These are phyloP conservation scores for Acanthosepion pharaonis DNA, from an alignment of 2,888 invertebrate species.

Conservation along the genomic window DNA sequence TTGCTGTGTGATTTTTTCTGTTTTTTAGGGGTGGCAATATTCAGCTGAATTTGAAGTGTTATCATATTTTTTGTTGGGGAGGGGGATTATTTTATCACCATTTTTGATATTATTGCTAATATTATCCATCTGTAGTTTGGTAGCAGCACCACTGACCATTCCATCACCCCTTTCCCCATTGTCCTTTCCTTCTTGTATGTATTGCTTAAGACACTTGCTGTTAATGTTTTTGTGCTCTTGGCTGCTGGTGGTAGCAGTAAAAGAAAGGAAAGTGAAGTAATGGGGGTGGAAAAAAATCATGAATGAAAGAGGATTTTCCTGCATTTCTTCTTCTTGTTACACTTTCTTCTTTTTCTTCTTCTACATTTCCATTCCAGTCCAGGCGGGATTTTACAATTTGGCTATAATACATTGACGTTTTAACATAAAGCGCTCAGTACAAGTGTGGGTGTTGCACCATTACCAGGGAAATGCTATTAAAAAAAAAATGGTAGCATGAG, in stretches of 20 bases:
- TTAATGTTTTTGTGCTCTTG: background rate
- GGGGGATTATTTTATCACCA: too few species aligned
- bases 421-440: background rate
- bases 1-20: too few species aligned
- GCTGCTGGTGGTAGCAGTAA: too few species aligned
- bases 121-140: background rate
- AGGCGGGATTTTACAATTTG: background rate
- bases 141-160: conserved; percentile 15
- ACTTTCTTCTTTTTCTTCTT: background rate
- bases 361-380: background rate
- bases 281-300: background rate
- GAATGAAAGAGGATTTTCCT: background rate
- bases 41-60: too few species aligned
- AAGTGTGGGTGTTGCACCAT: background rate
- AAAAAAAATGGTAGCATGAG: background rate
- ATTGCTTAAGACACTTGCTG: background rate
- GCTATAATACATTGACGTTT: background rate
- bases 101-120: background rate
- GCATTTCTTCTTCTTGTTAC: background rate
- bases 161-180: background rate
- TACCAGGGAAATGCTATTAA: background rate
- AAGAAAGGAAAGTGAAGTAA: background rate
- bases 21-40: too few species aligned
- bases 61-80: too few species aligned
- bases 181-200: background rate